These are phyloP conservation scores for Tetrapedia diversipes DNA, from an alignment of 2,888 invertebrate genomes.

Conservation along the genomic window DNA sequence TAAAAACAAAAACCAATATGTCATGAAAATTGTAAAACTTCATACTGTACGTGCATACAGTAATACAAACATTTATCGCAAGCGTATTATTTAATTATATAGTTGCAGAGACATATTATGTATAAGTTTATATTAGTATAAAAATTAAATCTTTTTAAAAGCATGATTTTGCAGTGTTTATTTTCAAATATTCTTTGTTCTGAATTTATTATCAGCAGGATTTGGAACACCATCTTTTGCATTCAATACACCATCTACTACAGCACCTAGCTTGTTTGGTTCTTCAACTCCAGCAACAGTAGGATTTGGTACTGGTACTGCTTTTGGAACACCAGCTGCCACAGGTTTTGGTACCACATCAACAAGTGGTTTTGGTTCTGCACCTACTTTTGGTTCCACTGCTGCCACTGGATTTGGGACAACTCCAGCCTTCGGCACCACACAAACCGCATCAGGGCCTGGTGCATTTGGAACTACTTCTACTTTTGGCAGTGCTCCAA, in stretches of 20 bases:
- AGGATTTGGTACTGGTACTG: constrained; percentile 83
- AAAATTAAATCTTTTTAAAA: not conserved
- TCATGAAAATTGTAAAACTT: not conserved
- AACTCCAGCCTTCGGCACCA: constrained; percentile 75
- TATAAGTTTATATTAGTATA: not conserved
- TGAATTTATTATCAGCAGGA: constrained; percentile 73
- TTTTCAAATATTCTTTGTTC: not conserved
- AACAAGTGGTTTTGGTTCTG: constrained; percentile 83
- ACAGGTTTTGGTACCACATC: constrained; percentile 83
- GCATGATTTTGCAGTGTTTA: not conserved
- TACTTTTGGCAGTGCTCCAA: constrained; percentile 83
- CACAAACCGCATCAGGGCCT: constrained; percentile 74
- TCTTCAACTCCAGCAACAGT: constrained; percentile 76
- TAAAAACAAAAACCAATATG: constrained; percentile 34
- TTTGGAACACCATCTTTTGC: constrained; percentile 82
- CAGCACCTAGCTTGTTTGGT: constrained; percentile 84
- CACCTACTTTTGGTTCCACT: constrained; percentile 60
- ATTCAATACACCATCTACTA: constrained; percentile 82
- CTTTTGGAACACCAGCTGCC: constrained; percentile 83
- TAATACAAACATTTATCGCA: not conserved
- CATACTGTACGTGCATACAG: not conserved
- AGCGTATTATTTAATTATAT: not conserved
- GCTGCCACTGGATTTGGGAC: constrained; percentile 67
- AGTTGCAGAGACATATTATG: not conserved
- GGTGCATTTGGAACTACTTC: constrained; percentile 83